Evolutionary conservation across 1,140 invertebrate species (phyloP).

Genomic region (Ridgeia piscesae): DNA sequence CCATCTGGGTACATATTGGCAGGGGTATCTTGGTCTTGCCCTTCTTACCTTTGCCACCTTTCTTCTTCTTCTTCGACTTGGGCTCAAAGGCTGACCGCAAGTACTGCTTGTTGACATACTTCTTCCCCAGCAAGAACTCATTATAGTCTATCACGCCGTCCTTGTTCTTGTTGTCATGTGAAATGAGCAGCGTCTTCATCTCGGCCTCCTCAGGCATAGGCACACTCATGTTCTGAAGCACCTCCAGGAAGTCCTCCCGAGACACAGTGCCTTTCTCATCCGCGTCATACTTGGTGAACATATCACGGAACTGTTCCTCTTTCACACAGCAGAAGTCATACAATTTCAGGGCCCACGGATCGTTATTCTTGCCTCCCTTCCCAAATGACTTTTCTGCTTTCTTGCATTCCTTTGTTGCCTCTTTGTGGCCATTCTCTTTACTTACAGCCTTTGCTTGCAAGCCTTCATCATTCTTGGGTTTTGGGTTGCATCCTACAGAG

Average conservation of each 20-base stretch:
- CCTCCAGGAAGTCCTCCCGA: conserved; percentile 48
- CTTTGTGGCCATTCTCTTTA: conserved; percentile 56
- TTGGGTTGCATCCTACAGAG: conserved; percentile 56
- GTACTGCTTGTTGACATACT: conserved; percentile 57
- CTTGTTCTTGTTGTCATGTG: conserved; percentile 46
- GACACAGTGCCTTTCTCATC: conserved; percentile 46
- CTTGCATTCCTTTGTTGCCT: conserved; percentile 52
- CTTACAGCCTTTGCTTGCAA: conserved; percentile 49
- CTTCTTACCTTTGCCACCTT: conserved; percentile 48
- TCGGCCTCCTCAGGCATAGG: conserved; percentile 49
- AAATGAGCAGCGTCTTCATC: conserved; percentile 41
- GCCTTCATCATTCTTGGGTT: conserved; percentile 56
- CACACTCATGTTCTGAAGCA: conserved; percentile 40
- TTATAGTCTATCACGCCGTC: conserved; percentile 54
- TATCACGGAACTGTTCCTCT: conserved; percentile 44
- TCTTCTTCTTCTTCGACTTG: conserved; percentile 52
- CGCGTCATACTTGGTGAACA: conserved; percentile 48
- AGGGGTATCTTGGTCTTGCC: conserved; percentile 56
- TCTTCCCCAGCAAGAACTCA: conserved; percentile 56
- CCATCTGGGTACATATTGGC: conserved; percentile 54
- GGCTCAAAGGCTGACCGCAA: conserved; percentile 54
- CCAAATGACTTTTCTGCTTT: conserved; percentile 57
- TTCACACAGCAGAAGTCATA: conserved; percentile 55
- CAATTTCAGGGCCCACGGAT: conserved; percentile 53
- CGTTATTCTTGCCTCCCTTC: conserved; percentile 54